Base-by-base conservation (phyloP, 1,140 invertebrate species). In the Tribolium castaneum region DNA sequence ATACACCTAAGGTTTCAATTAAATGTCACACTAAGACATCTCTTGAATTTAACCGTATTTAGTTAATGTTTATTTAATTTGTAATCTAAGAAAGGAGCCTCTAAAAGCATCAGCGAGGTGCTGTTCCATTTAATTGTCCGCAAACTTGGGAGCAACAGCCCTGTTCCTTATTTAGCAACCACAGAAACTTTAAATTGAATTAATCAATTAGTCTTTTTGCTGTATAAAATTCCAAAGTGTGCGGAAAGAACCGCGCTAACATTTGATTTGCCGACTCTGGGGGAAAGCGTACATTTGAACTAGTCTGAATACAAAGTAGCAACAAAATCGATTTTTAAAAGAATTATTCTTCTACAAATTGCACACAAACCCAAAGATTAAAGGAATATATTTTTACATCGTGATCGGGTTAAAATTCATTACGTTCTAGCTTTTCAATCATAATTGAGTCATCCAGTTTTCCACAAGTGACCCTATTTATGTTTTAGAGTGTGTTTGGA, bases 121-220 rank as follows among this genome's bases (percentile, higher is more conserved):
- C 6, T 52, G 16, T 19, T 52, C 12, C 51, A 25, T 25, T 59
- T 59, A 59, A 59, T 59, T 59, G 14, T 59, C 19, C 51, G 7
- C 13, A 52, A 16, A 52, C 6, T 52, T 14, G 12, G 4, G 12
- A 52, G 49, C 10, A 14, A 50, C 3, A 50, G 12, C 10, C 19
- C 9, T 25, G 54, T 59, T 22, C 19, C 52, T 59, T 59, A 25
- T 59, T 59, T 59, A 59, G 16, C 51, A 59, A 59, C 19, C 54
- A 10, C 5, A 59, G 54, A 59, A 66, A 66, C 59, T 66, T 34
- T 12, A 66, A 66, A 66, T 39, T 66, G 30, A 35, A 66, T 66
- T 66, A 35, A 66, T 66, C 54, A 66, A 66, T 66, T 35, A 66
- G 59, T 25, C 54, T 59, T 59, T 59, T 59, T 59, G 14, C 39